phyloP scores from a whole-genome alignment of 2,888 invertebrate genomes.

The Drosophila eohydei region DNA sequence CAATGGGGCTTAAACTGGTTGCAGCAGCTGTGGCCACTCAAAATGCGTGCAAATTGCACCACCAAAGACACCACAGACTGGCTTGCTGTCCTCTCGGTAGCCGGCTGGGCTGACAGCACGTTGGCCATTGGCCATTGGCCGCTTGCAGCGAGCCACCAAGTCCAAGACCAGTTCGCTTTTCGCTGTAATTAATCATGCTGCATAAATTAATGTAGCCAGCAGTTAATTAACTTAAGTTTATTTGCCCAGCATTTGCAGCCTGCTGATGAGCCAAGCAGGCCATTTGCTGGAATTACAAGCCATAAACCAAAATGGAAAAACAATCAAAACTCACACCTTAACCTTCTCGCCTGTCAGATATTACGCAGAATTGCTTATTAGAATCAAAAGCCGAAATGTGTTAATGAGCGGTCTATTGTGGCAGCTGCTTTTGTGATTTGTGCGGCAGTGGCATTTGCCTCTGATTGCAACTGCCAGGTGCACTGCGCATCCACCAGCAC shows the following conservation, averaged over 20 bases:
- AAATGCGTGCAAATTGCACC: slow-evolving; percentile 73
- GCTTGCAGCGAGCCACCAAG: slow-evolving; percentile 13
- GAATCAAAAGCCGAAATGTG: slow-evolving; percentile 44
- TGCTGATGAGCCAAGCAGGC: slow-evolving; percentile 7
- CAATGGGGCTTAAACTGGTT: slow-evolving; percentile 77
- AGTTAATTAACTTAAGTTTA: slow-evolving; percentile 83
- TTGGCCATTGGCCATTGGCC: slow-evolving; percentile 32
- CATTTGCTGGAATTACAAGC: slow-evolving; percentile 10
- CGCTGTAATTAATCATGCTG: slow-evolving; percentile 79
- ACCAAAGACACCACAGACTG: slow-evolving; percentile 30
- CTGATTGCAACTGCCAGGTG: slow-evolving; percentile 35
- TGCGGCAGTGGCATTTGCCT: slow-evolving; percentile 39
- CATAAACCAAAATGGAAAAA: slow-evolving; percentile 14
- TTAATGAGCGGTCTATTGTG: slow-evolving; percentile 67
- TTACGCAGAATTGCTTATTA: slow-evolving; percentile 11
- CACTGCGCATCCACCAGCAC: not conserved
- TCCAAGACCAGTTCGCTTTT: slow-evolving; percentile 47
- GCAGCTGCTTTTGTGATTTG: slow-evolving; percentile 58
- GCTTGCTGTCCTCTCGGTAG: slow-evolving; percentile 67
- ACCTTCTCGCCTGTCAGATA: slow-evolving; percentile 1
- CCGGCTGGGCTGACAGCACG: slow-evolving; percentile 61
- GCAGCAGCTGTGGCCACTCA: slow-evolving; percentile 67
- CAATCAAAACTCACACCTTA: slow-evolving; percentile 36
- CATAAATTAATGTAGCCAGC: slow-evolving; percentile 83
- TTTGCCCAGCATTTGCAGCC: slow-evolving; percentile 60